These are phyloP conservation scores for Onchidella celtica DNA, from an alignment of 2,888 invertebrate species.

Conservation along the genomic window DNA sequence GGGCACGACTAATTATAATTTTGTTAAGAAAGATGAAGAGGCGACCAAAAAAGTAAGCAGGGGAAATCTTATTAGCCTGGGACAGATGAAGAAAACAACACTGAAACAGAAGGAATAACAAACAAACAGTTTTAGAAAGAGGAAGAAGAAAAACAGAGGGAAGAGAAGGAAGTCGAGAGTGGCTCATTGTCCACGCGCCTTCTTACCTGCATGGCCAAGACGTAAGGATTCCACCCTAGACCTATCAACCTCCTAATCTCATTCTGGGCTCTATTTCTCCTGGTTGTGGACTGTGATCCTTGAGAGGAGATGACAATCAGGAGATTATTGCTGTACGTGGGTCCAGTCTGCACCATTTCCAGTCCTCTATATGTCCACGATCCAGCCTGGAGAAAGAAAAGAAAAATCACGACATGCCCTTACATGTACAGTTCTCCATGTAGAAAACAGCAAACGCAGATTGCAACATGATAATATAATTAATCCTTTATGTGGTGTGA, in stretches of 20 bases:
- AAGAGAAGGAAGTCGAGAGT: background rate
- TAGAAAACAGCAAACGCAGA: too few relatives aligned
- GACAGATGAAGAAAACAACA: background rate
- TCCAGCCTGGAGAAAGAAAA: conserved; percentile 14
- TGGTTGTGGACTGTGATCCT: background rate
- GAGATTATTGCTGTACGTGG: conserved; percentile 8
- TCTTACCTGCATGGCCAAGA: background rate
- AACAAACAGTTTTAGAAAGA: background rate
- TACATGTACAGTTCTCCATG: too few relatives aligned
- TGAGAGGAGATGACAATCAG: conserved; percentile 23
- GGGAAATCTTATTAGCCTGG: too few relatives aligned
- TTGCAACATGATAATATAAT: too few relatives aligned
- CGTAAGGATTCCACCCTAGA: conserved; percentile 1
- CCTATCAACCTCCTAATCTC: background rate
- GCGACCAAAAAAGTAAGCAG: too few relatives aligned
- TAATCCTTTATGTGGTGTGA: too few relatives aligned
- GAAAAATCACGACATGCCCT: too few relatives aligned
- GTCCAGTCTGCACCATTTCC: background rate
- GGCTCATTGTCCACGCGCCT: background rate
- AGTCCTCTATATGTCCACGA: conserved; percentile 29
- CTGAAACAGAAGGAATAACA: background rate
- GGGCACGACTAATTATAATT: too few relatives aligned
- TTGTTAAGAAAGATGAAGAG: too few relatives aligned
- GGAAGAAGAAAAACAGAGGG: background rate
- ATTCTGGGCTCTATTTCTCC: background rate